phyloP scores from a whole-genome alignment of 2,797 vertebrate genomes.

The Tokudaia muenninki region DNA sequence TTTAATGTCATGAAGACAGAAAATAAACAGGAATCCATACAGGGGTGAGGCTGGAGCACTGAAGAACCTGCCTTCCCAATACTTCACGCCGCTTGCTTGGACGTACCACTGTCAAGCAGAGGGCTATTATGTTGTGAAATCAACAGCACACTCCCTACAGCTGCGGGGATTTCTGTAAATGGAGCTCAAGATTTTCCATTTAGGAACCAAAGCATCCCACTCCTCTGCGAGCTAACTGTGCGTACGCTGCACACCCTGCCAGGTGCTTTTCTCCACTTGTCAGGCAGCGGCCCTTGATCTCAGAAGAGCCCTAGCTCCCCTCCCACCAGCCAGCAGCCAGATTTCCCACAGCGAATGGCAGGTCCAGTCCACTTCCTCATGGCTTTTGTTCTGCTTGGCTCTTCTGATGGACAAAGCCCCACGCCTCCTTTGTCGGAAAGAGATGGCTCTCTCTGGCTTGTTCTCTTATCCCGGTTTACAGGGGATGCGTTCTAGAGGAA shows the following conservation, averaged over 20 bases:
- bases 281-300: neutral
- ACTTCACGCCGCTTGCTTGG: neutral
- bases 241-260: neutral
- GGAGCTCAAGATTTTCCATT: neutral
- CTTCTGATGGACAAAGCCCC: neutral
- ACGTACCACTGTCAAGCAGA: neutral
- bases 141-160: neutral
- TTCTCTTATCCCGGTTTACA: neutral
- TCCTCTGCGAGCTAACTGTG: neutral
- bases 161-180: slow-evolving; percentile 6
- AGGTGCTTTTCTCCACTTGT: neutral
- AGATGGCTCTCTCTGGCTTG: neutral
- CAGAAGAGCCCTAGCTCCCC: neutral
- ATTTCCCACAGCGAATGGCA: neutral
- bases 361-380: neutral
- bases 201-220: neutral
- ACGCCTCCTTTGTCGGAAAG: neutral
- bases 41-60: neutral
- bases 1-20: neutral
- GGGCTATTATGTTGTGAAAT: neutral
- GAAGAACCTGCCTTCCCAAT: neutral
- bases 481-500: neutral
- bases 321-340: neutral
- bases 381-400: neutral
- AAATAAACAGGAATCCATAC: neutral